Percentiles rank a stretch among this genome's conserved stretches.
Conservation (phyloP, 2,113 vertebrate species). For the Bos javanicus region DNA sequence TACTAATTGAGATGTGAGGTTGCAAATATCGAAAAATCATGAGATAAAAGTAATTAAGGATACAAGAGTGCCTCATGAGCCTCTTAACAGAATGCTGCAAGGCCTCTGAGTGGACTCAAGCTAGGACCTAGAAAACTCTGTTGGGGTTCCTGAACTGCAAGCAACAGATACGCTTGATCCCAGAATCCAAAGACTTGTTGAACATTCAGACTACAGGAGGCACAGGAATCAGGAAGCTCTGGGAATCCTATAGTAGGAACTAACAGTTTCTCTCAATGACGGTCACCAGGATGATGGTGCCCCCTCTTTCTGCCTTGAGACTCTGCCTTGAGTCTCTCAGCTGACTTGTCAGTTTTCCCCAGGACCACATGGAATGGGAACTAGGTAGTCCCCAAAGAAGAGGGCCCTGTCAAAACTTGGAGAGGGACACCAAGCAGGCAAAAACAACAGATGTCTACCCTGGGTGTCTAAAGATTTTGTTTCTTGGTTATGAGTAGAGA, state of each 20-base stretch:
- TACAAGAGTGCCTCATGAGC: background rate
- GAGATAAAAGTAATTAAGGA: background rate
- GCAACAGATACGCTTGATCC: background rate
- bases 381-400: background rate
- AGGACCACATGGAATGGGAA: background rate
- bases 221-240: background rate
- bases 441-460: background rate
- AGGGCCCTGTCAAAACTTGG: background rate
- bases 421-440: background rate
- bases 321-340: background rate
- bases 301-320: background rate
- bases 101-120: background rate
- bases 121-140: background rate
- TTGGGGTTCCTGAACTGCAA: background rate
- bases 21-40: background rate
- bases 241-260: background rate
- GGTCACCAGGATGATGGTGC: background rate
- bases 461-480: background rate
- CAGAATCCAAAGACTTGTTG: background rate
- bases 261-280: background rate
- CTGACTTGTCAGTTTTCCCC: background rate
- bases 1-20: background rate
- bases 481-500: background rate
- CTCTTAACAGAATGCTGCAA: background rate
- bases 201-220: background rate